Evolutionary conservation across 2,113 vertebrate species (phyloP).

Genomic region (Cepphus grylle): DNA sequence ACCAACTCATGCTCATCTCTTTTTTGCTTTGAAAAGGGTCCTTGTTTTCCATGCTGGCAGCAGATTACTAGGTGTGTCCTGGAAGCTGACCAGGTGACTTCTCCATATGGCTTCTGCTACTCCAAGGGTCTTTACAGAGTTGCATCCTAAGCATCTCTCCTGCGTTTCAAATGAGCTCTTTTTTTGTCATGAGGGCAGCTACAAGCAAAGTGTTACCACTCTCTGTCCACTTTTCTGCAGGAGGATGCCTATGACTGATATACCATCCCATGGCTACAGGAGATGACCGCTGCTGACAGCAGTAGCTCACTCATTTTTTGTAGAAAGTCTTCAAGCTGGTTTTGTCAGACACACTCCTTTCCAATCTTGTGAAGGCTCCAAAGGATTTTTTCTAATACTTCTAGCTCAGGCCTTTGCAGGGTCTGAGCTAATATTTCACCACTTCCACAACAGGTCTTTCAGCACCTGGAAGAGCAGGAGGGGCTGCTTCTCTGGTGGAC

Average conservation of each 20-base stretch:
- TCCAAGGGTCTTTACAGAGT: neutral
- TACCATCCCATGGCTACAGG: neutral
- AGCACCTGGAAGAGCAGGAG: neutral
- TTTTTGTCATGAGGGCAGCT: neutral
- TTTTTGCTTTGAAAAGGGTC: neutral
- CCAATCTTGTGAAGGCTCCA: neutral
- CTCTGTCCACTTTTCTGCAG: neutral
- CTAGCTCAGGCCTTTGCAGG: neutral
- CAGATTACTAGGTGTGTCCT: neutral
- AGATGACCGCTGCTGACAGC: neutral
- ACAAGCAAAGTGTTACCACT: neutral
- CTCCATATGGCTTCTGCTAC: fast-evolving
- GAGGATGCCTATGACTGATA: neutral
- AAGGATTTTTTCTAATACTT: neutral
- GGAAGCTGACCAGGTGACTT: neutral
- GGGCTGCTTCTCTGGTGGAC: neutral
- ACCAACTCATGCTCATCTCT: neutral
- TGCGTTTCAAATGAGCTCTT: neutral
- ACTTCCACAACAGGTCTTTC: neutral
- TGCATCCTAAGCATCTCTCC: neutral
- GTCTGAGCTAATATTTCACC: neutral
- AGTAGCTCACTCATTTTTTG: neutral
- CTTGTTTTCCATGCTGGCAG: neutral
- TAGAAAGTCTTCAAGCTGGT: neutral
- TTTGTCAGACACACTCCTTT: neutral